Percentiles rank a stretch among this genome's conserved stretches.
These are phyloP conservation scores for Trichosurus vulpecula DNA, from an alignment of 2,797 vertebrate genomes.

Conservation along the genomic window DNA sequence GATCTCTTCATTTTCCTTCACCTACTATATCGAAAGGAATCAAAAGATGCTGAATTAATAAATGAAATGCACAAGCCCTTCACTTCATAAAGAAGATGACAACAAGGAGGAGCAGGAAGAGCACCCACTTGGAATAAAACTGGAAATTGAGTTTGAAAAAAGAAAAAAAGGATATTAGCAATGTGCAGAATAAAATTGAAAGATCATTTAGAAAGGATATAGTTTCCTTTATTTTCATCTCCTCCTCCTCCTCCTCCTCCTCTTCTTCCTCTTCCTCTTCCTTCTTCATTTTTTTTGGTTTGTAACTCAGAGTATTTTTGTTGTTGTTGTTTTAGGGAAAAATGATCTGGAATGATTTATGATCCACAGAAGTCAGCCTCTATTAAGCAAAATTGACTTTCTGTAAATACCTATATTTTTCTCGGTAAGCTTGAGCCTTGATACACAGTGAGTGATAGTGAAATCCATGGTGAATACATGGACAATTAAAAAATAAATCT, in stretches of 20 bases:
- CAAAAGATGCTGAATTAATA: not conserved
- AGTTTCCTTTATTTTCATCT: not conserved
- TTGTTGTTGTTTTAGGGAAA: not conserved
- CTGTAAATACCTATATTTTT: not conserved
- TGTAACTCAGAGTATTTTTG: not conserved
- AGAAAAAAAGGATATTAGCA: not conserved
- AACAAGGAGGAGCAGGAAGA: slow-evolving; percentile 12
- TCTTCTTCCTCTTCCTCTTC: no score
- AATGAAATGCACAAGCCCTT: not conserved
- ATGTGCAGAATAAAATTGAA: not conserved
- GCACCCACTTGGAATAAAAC: not conserved
- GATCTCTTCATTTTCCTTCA: slow-evolving; percentile 26
- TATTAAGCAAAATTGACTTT: not conserved
- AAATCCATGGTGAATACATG: not conserved
- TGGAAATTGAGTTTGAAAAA: not conserved
- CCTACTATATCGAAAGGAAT: slow-evolving; percentile 7
- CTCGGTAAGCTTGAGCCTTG: not conserved
- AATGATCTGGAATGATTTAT: not conserved
- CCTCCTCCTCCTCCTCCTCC: not conserved
- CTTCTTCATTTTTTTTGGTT: not conserved
- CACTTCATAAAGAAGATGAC: not conserved
- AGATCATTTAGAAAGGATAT: not conserved
- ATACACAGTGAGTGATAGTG: not conserved
- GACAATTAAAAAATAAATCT: not conserved
- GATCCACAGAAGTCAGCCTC: not conserved